Base-by-base conservation (phyloP, 2,797 vertebrate genomes). In the Syndactyla subalaris region DNA sequence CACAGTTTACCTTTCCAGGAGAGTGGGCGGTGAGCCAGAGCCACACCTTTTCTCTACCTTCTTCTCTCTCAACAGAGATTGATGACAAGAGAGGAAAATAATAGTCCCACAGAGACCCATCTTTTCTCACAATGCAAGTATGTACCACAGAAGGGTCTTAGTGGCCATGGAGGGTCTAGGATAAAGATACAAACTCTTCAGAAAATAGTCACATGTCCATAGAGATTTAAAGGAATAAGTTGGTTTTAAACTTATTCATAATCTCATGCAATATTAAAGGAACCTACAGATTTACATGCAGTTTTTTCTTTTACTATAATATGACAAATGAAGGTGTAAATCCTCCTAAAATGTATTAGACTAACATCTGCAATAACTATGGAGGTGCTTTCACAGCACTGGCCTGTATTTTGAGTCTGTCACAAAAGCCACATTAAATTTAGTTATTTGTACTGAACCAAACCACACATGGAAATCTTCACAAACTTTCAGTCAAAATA, bases 11-110 rank as follows among this genome's bases (percentile, higher is more conserved):
- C 30, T 52, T 63, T 48, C 71, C 58, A 57, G 52, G 59, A 57
- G 61, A 46, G 46, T 5, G 4, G 70, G 89, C 1, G 0, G 49
- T 0, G 1, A 92, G 87, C 51, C 92, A 91, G 45, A 66, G 54
- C 70, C 62, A n/a, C 79, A 45, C 78, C 87, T 91, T 51, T 70
- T 59, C 68, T 84, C 52, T n/a, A 68, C 82, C 46, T 87, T 77
- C 67, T 73, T 24, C 36, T 70, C 32, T 51, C 63, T 75, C 46
- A 27, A 20, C 45, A 27, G 26, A 55, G 55, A 27, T 7, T 45
- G 49, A 41, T 66, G 41, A 16, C 57, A 54, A 67, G 32, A 34
- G n/a, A 84, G 38, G 71, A 92, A 63, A 92, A 70, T 59, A 43
- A 23, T 4, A 68, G 65, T 49, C 18, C 10, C 54, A 23, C 34